Evolutionary conservation across 2,888 invertebrate species (phyloP).

Genomic region (Noctua comes): DNA sequence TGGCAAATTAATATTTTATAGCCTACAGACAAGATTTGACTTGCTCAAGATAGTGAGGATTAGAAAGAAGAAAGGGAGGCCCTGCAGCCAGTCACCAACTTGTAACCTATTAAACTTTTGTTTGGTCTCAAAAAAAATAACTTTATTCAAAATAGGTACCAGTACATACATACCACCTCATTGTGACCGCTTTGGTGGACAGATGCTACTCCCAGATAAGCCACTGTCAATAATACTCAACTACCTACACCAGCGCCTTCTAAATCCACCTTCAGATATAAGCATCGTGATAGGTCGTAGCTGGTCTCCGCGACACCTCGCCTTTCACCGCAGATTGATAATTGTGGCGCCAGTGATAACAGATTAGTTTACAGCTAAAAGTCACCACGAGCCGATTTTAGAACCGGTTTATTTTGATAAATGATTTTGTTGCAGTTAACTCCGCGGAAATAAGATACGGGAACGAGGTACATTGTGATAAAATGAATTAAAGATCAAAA

Average conservation of each 20-base stretch:
- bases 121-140: background rate
- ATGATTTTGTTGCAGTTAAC: slow-evolving; percentile 28
- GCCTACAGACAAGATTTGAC: background rate
- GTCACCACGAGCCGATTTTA: slow-evolving; percentile 34
- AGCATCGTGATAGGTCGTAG: slow-evolving; percentile 55
- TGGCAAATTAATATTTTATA: background rate
- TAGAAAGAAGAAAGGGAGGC: background rate
- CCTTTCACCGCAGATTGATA: slow-evolving; percentile 59
- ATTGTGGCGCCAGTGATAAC: slow-evolving; percentile 60
- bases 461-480: background rate
- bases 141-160: too few relatives aligned
- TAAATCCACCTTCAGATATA: slow-evolving; percentile 54
- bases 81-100: background rate
- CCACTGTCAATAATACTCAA: slow-evolving; percentile 18
- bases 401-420: slow-evolving; percentile 43
- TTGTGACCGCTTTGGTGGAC: background rate
- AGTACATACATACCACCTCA: too few relatives aligned
- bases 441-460: slow-evolving; percentile 6
- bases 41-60: background rate
- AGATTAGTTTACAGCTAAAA: slow-evolving; percentile 49
- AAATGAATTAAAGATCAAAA: background rate
- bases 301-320: slow-evolving; percentile 54
- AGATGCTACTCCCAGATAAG: slow-evolving; percentile 17
- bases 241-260: slow-evolving; percentile 28
- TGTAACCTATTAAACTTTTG: background rate